Conservation (phyloP, 2,113 vertebrate genomes). For the Rhodinocichla rosea region DNA sequence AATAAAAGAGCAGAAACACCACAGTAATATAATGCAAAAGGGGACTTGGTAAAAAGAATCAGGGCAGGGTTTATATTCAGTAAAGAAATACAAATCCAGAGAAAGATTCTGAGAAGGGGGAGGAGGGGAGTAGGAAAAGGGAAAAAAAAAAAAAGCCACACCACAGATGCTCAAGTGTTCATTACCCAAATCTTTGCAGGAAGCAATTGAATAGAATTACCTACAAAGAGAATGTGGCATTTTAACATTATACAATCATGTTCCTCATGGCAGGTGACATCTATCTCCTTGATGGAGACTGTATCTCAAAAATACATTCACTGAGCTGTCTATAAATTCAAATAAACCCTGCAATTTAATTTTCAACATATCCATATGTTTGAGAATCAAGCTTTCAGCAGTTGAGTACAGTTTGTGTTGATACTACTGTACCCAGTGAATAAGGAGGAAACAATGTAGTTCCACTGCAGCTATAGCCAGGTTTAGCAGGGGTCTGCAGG, state of each 20-base stretch:
- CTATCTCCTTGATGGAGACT: slow-evolving; percentile 68
- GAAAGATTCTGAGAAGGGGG: background rate
- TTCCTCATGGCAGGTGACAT: slow-evolving; percentile 70
- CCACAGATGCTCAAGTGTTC: slow-evolving; percentile 58
- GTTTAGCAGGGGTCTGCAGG: slow-evolving; percentile 58
- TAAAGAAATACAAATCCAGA: background rate
- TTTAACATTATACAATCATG: slow-evolving; percentile 69
- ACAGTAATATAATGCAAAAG: background rate
- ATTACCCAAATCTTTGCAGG: slow-evolving; percentile 64
- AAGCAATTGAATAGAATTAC: slow-evolving; percentile 67
- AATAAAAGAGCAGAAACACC: background rate
- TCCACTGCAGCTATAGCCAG: slow-evolving; percentile 30
- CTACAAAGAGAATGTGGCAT: slow-evolving; percentile 67
- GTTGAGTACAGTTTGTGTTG: slow-evolving; percentile 64
- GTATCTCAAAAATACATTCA: slow-evolving; percentile 70
- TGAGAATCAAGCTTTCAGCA: slow-evolving; percentile 66
- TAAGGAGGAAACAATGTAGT: slow-evolving; percentile 55
- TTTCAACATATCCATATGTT: slow-evolving; percentile 73
- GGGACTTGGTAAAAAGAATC: background rate
- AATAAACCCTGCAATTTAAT: slow-evolving; percentile 76
- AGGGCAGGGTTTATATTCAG: background rate
- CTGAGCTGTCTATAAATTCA: slow-evolving; percentile 71
- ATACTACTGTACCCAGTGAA: slow-evolving; percentile 59
- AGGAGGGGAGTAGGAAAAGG: background rate
- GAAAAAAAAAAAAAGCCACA: background rate